Evolutionary conservation across 2,113 vertebrate genomes (phyloP).

Genomic region (Nothoprocta pentlandii): DNA sequence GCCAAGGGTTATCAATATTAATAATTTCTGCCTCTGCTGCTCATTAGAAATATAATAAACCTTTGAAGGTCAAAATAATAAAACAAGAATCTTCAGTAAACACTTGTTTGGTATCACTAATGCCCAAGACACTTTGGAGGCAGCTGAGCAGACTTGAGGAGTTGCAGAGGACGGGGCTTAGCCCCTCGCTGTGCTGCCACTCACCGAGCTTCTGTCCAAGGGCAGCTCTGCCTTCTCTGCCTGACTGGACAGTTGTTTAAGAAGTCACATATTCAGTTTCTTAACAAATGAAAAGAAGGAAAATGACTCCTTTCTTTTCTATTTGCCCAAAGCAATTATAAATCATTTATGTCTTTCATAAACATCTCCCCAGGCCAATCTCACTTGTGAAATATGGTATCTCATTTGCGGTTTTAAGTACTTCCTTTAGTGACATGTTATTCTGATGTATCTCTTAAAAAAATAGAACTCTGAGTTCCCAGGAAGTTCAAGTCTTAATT

Average conservation of each 20-base stretch:
- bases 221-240: not conserved
- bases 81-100: constrained; percentile 46
- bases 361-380: not conserved
- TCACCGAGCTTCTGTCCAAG: not conserved
- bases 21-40: not conserved
- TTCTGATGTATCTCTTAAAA: not conserved
- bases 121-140: not conserved
- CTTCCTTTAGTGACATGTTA: not conserved
- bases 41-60: not conserved
- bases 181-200: not conserved
- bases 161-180: not conserved
- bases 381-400: not conserved
- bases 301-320: not conserved
- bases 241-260: constrained; percentile 10
- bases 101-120: constrained; percentile 6
- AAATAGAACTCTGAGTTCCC: not conserved
- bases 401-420: not conserved
- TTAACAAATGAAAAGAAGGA: constrained; percentile 36
- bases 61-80: not conserved
- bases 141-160: constrained; percentile 29
- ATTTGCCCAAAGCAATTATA: constrained; percentile 30
- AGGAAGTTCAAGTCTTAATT: not conserved
- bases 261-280: not conserved
- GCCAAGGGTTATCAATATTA: not conserved
- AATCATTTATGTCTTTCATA: not conserved